Evolutionary conservation across 2,113 vertebrate genomes (phyloP).

Genomic region (Odobenus rosmarus): DNA sequence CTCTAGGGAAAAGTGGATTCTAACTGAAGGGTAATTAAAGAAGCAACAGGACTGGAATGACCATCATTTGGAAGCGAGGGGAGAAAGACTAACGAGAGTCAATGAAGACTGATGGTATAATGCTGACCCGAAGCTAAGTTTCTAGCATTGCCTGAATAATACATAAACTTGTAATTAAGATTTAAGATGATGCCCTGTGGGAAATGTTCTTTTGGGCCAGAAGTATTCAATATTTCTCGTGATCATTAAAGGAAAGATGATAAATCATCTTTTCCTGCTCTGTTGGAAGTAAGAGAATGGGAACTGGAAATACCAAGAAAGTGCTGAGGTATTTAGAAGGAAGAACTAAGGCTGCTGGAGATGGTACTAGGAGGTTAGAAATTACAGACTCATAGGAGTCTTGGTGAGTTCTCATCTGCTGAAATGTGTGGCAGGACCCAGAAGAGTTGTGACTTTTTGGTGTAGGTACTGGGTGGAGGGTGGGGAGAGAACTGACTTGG

Average conservation of each 20-base stretch:
- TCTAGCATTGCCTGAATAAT: slow-evolving; percentile 75
- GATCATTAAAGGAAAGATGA: slow-evolving; percentile 66
- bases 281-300: slow-evolving; percentile 10
- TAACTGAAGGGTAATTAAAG: slow-evolving; percentile 49
- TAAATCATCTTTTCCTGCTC: slow-evolving; percentile 68
- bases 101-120: slow-evolving; percentile 65
- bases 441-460: background rate
- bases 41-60: background rate
- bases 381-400: background rate
- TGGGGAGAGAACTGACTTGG: background rate
- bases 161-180: slow-evolving; percentile 79
- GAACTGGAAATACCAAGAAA: slow-evolving; percentile 42
- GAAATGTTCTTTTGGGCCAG: slow-evolving; percentile 65
- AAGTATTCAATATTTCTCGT: slow-evolving; percentile 74
- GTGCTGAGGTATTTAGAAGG: slow-evolving; percentile 27
- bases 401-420: background rate
- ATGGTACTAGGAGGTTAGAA: background rate
- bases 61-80: slow-evolving; percentile 38
- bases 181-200: slow-evolving; percentile 69
- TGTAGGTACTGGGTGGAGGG: background rate
- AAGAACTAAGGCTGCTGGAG: background rate
- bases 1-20: slow-evolving; percentile 35
- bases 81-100: background rate
- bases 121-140: slow-evolving; percentile 41
- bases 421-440: background rate